Conservation (phyloP, 2,113 vertebrate species). For the Himantopus leucocephalus region DNA sequence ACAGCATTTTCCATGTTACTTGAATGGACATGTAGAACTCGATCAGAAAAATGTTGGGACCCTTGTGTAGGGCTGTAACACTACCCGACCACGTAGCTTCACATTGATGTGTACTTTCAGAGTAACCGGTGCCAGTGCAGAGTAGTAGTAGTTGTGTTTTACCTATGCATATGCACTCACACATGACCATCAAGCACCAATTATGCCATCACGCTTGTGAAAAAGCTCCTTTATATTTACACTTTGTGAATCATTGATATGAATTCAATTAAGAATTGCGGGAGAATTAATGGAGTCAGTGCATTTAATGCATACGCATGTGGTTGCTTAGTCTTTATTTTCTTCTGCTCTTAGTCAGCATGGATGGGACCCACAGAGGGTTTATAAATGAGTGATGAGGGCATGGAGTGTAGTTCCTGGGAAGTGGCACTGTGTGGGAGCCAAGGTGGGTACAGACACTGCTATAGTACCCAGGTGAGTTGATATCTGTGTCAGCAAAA, state of each 20-base stretch:
- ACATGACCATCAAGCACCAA: background rate
- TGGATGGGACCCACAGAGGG: background rate
- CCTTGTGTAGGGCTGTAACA: background rate
- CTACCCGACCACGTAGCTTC: rapidly evolving
- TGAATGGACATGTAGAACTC: background rate
- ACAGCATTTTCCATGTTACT: background rate
- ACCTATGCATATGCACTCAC: rapidly evolving
- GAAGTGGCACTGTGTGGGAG: background rate
- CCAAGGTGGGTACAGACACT: background rate
- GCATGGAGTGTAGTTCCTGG: background rate
- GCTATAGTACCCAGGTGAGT: background rate
- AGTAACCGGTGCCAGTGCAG: rapidly evolving
- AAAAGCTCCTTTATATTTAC: background rate
- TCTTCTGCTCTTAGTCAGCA: background rate
- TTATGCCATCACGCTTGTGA: too few relatives aligned
- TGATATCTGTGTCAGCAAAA: background rate
- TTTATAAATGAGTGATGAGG: background rate
- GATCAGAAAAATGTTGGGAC: background rate
- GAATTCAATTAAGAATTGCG: background rate
- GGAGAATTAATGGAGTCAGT: rapidly evolving
- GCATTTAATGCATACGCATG: background rate
- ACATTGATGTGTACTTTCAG: rapidly evolving
- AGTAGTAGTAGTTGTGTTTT: rapidly evolving
- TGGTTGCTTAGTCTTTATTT: background rate
- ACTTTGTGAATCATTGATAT: rapidly evolving